Evolutionary conservation across 2,113 vertebrate genomes (phyloP).

Genomic region (Atlantisia rogersi): DNA sequence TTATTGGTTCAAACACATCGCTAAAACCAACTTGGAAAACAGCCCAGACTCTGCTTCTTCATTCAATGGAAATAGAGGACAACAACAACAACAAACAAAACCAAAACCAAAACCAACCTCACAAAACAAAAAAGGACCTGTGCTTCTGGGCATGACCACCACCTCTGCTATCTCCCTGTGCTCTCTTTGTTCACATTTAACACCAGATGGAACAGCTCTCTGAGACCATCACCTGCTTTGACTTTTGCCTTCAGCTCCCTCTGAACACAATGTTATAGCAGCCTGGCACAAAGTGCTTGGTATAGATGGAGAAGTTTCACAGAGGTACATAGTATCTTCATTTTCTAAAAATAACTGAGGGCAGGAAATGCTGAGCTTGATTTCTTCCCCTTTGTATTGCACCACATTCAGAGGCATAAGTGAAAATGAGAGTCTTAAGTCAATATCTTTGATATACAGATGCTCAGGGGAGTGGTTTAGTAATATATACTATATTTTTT

Average conservation of each 20-base stretch:
- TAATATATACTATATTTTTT: slow-evolving; percentile 29
- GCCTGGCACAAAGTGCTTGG: neutral
- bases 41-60: neutral
- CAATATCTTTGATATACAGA: neutral
- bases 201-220: neutral
- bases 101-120: too few species aligned
- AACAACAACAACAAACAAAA: neutral
- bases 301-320: neutral
- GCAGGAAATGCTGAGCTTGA: slow-evolving; percentile 13
- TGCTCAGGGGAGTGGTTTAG: neutral
- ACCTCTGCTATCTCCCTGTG: neutral
- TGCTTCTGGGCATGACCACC: neutral
- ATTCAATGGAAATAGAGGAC: neutral
- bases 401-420: neutral
- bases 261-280: neutral
- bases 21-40: neutral
- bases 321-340: neutral
- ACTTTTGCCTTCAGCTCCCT: neutral
- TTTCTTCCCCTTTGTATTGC: neutral
- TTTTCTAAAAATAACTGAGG: slow-evolving; percentile 29
- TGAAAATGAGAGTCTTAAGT: slow-evolving; percentile 45
- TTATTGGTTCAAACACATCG: neutral
- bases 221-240: neutral
- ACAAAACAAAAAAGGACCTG: neutral
- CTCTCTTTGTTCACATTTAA: neutral